Evolutionary conservation across 1,140 invertebrate genomes (phyloP).

Genomic region (Lordiphosa clarofinis): DNA sequence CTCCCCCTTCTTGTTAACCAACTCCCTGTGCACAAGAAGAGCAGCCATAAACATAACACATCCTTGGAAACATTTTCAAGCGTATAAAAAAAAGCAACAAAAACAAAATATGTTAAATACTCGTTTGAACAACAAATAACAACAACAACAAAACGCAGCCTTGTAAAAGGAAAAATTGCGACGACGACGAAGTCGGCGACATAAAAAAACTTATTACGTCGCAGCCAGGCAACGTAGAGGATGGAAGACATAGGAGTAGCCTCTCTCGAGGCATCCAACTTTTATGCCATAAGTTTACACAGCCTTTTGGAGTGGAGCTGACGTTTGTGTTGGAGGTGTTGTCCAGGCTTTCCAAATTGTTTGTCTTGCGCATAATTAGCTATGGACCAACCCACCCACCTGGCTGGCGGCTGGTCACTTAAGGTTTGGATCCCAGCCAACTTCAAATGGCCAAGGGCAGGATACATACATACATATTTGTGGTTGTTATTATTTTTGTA

Average conservation of each 20-base stretch:
- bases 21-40: slow-evolving; percentile 10
- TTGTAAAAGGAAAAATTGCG: slow-evolving; percentile 25
- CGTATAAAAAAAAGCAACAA: slow-evolving; percentile 35
- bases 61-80: slow-evolving; percentile 55
- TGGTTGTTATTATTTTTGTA: too few relatives aligned
- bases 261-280: slow-evolving; percentile 14
- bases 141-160: slow-evolving; percentile 23
- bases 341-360: slow-evolving; percentile 60
- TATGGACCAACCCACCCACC: slow-evolving; percentile 6
- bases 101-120: slow-evolving; percentile 55
- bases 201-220: slow-evolving; percentile 41
- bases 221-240: slow-evolving; percentile 11
- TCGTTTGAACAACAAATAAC: slow-evolving; percentile 14
- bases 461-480: too few relatives aligned
- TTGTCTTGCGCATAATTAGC: slow-evolving; percentile 65
- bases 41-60: slow-evolving; percentile 31
- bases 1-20: slow-evolving; percentile 12
- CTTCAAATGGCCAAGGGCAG: too few relatives aligned
- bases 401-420: too few relatives aligned
- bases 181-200: slow-evolving; percentile 9
- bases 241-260: neutral
- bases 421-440: too few relatives aligned
- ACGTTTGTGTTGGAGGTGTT: slow-evolving; percentile 37
- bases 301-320: neutral
- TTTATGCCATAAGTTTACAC: slow-evolving; percentile 41